Evolutionary conservation across 2,797 vertebrate species (phyloP).

Genomic region (Oceanodroma leucorhoa): DNA sequence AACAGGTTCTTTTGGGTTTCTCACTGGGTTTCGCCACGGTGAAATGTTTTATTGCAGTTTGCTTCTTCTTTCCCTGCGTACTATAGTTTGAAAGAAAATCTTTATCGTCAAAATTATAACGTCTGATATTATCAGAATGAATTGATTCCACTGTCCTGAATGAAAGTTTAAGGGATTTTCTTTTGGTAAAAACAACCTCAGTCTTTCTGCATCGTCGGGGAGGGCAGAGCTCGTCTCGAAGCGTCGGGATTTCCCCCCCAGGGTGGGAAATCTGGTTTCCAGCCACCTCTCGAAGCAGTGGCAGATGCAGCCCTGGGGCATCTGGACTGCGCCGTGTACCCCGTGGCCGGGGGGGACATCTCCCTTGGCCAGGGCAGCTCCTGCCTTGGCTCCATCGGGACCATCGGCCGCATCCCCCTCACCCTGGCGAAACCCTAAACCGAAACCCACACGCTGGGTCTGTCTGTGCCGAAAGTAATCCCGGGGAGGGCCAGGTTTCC

Average conservation of each 20-base stretch:
- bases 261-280: background rate
- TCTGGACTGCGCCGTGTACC: fast-evolving
- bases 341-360: background rate
- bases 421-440: fast-evolving
- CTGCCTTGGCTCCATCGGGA: background rate
- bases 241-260: background rate
- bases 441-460: fast-evolving
- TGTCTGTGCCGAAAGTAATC: background rate
- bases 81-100: background rate
- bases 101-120: background rate
- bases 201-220: fast-evolving
- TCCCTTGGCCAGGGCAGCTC: background rate
- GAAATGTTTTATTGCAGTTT: background rate
- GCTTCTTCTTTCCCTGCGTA: background rate
- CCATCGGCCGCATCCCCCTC: background rate
- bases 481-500: too few relatives aligned
- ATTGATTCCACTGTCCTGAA: background rate
- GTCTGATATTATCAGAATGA: background rate
- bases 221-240: background rate
- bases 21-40: background rate
- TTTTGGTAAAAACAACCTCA: background rate
- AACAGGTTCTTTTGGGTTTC: background rate
- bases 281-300: background rate
- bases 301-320: background rate
- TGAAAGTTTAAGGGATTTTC: background rate